Percentiles rank a stretch among this genome's conserved stretches.
phyloP scores from a whole-genome alignment of 2,113 vertebrate species.

The Syngnathus floridae region DNA sequence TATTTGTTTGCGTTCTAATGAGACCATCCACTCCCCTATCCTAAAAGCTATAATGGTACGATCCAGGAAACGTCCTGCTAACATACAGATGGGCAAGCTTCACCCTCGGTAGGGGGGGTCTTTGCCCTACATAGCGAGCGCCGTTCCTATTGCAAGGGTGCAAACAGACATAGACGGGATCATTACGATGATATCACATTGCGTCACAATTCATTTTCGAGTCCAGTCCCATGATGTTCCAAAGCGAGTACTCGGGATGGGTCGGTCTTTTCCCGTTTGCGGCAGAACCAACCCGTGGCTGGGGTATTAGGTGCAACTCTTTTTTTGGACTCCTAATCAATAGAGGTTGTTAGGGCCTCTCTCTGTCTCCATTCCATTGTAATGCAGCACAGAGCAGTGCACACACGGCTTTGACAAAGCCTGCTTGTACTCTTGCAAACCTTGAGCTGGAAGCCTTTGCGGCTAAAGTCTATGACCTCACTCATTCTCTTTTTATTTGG shows the following conservation, averaged over 20 bases:
- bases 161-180: no score
- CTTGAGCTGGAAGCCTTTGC: constrained; percentile 61
- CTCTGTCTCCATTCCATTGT: constrained; percentile 56
- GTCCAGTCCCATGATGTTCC: constrained; percentile 5
- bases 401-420: constrained; percentile 62
- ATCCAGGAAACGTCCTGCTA: not conserved
- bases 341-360: constrained; percentile 35
- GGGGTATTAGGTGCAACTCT: constrained; percentile 34
- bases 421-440: constrained; percentile 58
- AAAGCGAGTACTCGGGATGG: constrained; percentile 1
- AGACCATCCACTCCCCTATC: not conserved
- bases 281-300: constrained; percentile 17
- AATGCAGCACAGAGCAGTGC: constrained; percentile 59
- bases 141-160: not conserved
- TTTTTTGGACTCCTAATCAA: constrained; percentile 51
- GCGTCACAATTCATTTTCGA: constrained; percentile 8
- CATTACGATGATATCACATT: not conserved
- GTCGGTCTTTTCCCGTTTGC: constrained; percentile 12
- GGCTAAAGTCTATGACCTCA: constrained; percentile 61
- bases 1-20: not conserved
- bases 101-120: not conserved
- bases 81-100: not conserved
- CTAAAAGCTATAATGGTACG: not conserved
- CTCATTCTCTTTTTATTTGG: constrained; percentile 34
- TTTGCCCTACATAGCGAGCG: not conserved